phyloP scores from a whole-genome alignment of 2,113 vertebrate species.

The Chauna torquata region DNA sequence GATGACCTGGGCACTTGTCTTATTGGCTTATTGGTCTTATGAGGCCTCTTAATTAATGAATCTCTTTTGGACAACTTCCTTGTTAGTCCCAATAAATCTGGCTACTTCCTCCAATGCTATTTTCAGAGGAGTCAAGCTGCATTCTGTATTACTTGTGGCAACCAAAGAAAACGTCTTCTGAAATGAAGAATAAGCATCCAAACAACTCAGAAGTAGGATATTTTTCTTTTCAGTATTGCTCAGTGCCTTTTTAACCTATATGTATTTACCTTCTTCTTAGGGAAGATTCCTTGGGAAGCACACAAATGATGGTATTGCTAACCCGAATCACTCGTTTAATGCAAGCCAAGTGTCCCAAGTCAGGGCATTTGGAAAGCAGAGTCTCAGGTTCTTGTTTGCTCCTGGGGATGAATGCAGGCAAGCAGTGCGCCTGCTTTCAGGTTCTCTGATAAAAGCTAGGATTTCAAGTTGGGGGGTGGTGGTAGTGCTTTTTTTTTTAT shows the following conservation, averaged over 20 bases:
- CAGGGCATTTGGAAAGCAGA: background rate
- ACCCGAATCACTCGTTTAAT: background rate
- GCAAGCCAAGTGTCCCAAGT: background rate
- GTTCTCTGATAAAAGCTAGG: background rate
- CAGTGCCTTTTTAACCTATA: background rate
- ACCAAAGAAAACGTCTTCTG: background rate
- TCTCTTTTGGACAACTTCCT: conserved; percentile 49
- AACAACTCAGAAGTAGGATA: background rate
- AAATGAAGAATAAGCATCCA: background rate
- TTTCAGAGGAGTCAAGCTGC: conserved; percentile 1
- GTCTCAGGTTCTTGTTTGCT: background rate
- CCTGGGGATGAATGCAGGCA: background rate
- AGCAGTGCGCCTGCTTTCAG: background rate
- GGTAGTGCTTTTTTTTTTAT: background rate
- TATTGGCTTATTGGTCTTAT: conserved; percentile 45
- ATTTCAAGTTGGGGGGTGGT: background rate
- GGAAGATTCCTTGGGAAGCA: background rate
- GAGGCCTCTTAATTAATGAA: conserved; percentile 47
- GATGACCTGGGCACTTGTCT: conserved; percentile 11
- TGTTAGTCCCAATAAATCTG: conserved; percentile 23
- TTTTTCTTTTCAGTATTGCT: background rate
- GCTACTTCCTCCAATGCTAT: background rate
- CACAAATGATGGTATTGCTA: background rate
- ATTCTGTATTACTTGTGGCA: background rate
- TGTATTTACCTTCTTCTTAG: background rate